phyloP scores from a whole-genome alignment of 2,113 vertebrate species.

The Malurus alboscapulatus region DNA sequence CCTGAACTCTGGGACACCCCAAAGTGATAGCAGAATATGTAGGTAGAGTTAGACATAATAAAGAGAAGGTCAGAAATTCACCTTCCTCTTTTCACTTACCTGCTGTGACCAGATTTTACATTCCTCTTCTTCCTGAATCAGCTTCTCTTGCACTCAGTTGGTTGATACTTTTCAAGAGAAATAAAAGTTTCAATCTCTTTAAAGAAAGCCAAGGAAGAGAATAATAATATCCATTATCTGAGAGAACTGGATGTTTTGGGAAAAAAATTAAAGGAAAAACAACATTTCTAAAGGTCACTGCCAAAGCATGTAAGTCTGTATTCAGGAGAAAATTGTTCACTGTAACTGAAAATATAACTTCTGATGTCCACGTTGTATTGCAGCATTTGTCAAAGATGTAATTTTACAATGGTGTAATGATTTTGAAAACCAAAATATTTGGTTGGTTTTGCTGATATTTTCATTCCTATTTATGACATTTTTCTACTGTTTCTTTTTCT shows the following conservation, averaged over 20 bases:
- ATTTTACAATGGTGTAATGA: background rate
- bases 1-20: background rate
- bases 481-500: background rate
- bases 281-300: background rate
- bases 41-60: background rate
- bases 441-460: background rate
- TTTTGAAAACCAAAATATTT: background rate
- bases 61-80: background rate
- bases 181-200: background rate
- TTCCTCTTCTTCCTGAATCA: background rate
- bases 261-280: background rate
- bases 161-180: background rate
- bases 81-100: background rate
- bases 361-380: background rate
- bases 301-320: background rate
- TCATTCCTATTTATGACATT: background rate
- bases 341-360: background rate
- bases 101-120: background rate
- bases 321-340: background rate
- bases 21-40: background rate
- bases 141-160: background rate
- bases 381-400: background rate
- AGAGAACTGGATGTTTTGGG: background rate
- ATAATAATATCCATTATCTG: background rate
- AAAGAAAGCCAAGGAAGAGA: background rate